These are phyloP conservation scores for Stylophora pistillata DNA, from an alignment of 64 coral and sea anemone species.

Conservation along the genomic window DNA sequence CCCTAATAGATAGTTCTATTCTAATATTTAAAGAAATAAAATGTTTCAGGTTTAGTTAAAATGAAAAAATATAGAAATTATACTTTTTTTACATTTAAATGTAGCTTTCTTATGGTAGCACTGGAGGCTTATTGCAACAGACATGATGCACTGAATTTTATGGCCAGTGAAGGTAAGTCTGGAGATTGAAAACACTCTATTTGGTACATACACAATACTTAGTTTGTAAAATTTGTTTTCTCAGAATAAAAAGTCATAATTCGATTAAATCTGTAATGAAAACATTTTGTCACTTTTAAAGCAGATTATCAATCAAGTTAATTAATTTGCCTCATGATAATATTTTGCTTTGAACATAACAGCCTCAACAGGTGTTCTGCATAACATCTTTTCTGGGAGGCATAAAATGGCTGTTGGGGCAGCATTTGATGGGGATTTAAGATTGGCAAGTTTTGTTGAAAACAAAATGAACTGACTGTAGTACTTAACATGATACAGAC, in stretches of 20 bases:
- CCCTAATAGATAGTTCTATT: too few species aligned
- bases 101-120: slow-evolving; percentile 68
- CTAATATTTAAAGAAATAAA: not conserved
- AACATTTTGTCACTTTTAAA: not conserved
- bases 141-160: slow-evolving; percentile 84
- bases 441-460: slow-evolving; percentile 23
- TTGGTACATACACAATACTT: too few species aligned
- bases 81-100: not conserved
- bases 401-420: slow-evolving; percentile 65
- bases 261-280: not conserved
- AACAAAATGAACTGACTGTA: not conserved
- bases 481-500: too few species aligned
- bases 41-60: not conserved
- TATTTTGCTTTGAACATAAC: not conserved
- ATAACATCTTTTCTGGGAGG: slow-evolving; percentile 83
- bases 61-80: not conserved
- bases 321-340: not conserved
- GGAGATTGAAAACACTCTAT: not conserved
- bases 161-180: slow-evolving; percentile 75
- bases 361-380: slow-evolving; percentile 84
- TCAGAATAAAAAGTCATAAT: too few species aligned
- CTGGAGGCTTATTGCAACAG: slow-evolving; percentile 73
- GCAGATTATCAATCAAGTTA: not conserved
- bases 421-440: slow-evolving; percentile 64
- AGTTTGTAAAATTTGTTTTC: too few species aligned